phyloP scores from a whole-genome alignment of 1,140 invertebrate species.

The Drusus annulatus region DNA sequence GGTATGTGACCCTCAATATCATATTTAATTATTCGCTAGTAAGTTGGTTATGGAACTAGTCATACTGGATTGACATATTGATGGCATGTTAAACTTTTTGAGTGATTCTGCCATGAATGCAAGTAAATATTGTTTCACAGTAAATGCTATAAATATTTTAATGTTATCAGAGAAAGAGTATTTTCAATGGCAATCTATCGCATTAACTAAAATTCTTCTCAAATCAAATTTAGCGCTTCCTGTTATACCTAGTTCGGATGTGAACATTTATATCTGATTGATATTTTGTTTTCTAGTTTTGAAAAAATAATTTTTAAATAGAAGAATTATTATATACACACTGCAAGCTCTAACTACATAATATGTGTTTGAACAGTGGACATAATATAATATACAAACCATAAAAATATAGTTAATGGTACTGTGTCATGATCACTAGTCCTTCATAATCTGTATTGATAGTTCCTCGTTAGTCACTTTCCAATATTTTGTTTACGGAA shows the following conservation, averaged over 20 bases:
- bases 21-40: constrained; percentile 55
- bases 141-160: constrained; percentile 57
- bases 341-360: too few relatives aligned
- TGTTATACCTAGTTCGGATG: constrained; percentile 25
- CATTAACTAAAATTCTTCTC: constrained; percentile 15
- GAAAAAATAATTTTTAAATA: neutral
- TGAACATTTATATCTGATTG: constrained; percentile 7
- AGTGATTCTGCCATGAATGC: constrained; percentile 60
- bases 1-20: constrained; percentile 73
- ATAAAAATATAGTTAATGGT: too few relatives aligned
- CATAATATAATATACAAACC: too few relatives aligned
- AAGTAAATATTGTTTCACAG: constrained; percentile 59
- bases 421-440: too few relatives aligned
- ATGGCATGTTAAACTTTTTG: constrained; percentile 60
- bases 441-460: too few relatives aligned
- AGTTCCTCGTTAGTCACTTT: too few relatives aligned
- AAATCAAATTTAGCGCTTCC: constrained; percentile 10
- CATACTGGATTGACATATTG: constrained; percentile 59
- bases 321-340: too few relatives aligned
- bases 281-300: neutral
- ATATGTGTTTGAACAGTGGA: too few relatives aligned
- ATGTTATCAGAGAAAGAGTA: constrained; percentile 38
- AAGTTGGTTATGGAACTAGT: constrained; percentile 59
- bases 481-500: too few relatives aligned
- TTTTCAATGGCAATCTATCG: constrained; percentile 36